Conservation (phyloP, 2,113 vertebrate genomes). For the Struthio camelus region DNA sequence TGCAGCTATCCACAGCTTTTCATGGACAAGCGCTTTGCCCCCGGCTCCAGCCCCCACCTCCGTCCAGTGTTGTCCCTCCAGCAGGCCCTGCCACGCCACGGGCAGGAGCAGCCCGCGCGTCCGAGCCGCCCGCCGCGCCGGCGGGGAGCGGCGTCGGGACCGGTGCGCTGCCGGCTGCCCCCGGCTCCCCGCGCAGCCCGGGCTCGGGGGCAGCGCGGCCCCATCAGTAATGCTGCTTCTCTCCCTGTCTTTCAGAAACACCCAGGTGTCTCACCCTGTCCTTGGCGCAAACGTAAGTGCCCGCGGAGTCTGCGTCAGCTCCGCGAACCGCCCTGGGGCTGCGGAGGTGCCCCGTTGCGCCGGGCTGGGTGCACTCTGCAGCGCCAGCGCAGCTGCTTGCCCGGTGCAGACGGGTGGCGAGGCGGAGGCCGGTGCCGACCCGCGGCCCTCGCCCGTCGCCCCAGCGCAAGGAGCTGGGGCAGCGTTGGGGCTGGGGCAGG, state of each 20-base stretch:
- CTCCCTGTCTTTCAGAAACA: conserved; percentile 77
- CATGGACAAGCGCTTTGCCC: not conserved
- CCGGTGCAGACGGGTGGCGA: not conserved
- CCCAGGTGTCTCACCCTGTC: conserved; percentile 76
- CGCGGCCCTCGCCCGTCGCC: rapidly evolving
- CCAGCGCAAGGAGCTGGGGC: rapidly evolving
- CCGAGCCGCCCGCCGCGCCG: not conserved
- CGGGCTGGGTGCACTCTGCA: not conserved
- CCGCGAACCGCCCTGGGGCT: not conserved
- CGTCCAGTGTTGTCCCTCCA: rapidly evolving
- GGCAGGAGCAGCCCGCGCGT: not conserved
- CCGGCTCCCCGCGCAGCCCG: not conserved
- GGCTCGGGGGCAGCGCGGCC: not conserved
- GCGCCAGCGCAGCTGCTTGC: not conserved
- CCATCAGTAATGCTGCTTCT: conserved; percentile 52
- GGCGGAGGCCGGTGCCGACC: not conserved
- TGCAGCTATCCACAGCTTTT: not conserved
- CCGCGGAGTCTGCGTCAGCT: not conserved
- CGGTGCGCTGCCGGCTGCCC: not conserved
- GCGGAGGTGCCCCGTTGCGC: not conserved
- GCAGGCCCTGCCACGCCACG: rapidly evolving
- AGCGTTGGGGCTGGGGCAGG: not conserved
- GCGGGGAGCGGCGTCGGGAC: not conserved
- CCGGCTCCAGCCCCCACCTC: not conserved
- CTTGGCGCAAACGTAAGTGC: conserved; percentile 80